Conservation (phyloP, 2,113 vertebrate species). For the Campylomormyrus tamandua region DNA sequence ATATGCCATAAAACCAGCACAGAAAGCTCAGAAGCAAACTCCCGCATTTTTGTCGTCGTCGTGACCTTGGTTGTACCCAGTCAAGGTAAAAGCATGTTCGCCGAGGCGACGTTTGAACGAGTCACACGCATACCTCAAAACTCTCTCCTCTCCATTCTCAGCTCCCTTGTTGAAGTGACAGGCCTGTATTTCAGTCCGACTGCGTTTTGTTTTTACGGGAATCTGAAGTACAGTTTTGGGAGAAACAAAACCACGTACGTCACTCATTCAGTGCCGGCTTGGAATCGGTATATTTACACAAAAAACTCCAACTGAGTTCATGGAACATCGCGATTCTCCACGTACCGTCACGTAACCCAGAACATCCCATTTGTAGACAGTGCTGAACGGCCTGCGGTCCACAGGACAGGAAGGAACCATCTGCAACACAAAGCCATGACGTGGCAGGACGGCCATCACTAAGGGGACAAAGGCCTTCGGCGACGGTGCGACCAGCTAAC, state of each 20-base stretch:
- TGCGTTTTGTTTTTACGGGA: slow-evolving; percentile 46
- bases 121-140: background rate
- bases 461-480: background rate
- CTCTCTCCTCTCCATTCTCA: background rate
- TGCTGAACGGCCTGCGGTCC: slow-evolving; percentile 81
- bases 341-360: slow-evolving; percentile 54
- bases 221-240: slow-evolving; percentile 40
- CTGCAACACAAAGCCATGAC: slow-evolving; percentile 58
- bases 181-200: slow-evolving; percentile 32
- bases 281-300: background rate
- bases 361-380: slow-evolving; percentile 68
- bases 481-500: background rate
- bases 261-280: background rate
- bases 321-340: background rate
- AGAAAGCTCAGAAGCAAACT: background rate
- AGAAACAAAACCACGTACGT: background rate
- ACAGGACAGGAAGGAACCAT: slow-evolving; percentile 80
- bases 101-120: background rate
- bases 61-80: background rate
- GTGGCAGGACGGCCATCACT: background rate
- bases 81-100: background rate
- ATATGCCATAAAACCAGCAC: background rate
- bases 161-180: slow-evolving; percentile 44
- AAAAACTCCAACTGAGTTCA: background rate
- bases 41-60: background rate